Base-by-base conservation (phyloP, 2,113 vertebrate species). In the Pomatostomus ruficeps region DNA sequence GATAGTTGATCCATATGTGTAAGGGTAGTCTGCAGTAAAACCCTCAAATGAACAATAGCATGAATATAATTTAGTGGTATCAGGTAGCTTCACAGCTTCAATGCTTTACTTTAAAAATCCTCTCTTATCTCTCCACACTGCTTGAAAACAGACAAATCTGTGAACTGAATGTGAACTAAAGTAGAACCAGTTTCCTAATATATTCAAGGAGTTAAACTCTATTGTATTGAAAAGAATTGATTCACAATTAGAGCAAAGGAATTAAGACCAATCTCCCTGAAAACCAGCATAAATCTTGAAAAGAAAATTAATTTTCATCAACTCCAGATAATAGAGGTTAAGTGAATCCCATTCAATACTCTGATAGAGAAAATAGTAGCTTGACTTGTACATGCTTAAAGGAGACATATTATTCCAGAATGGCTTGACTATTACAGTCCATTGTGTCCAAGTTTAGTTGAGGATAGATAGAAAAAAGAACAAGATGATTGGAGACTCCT, bases 51-150 rank as follows among this genome's bases (percentile, higher is more conserved):
- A 71, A 20, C 4, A 24, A 25, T 25, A 48, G 22, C 38, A 54
- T 29, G 24, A 25, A 28, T 54, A 58, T 35, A 7, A 86, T 13
- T 20, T 51, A 75, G 14, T 0, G 0, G 15, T 42, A 42, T 49
- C 11, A 71, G 25, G 35, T 59, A 49, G 10, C 10, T 63, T 54
- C 35, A 35, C 23, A 58, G 8, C 14, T 58, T 75, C 36, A 36
- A 12, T 19, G 12, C 36, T 66, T 78, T 9, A 23, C 42, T 35
- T 82, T 19, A 66, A 82, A 91, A 48, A 28, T 70, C 12, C 3
- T 57, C 9, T 51, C 12, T 55, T 40, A n/a, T 11, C 24, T 11
- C 12, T 72, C 33, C 23, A 51, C 11, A 26, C 10, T 79, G 20
- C 35, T 58, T 62, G 24, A 57, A 71, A 85, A 66, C 4, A 7